Conservation (phyloP, 2,888 invertebrate species). For the Eudasyphora cyanicolor region DNA sequence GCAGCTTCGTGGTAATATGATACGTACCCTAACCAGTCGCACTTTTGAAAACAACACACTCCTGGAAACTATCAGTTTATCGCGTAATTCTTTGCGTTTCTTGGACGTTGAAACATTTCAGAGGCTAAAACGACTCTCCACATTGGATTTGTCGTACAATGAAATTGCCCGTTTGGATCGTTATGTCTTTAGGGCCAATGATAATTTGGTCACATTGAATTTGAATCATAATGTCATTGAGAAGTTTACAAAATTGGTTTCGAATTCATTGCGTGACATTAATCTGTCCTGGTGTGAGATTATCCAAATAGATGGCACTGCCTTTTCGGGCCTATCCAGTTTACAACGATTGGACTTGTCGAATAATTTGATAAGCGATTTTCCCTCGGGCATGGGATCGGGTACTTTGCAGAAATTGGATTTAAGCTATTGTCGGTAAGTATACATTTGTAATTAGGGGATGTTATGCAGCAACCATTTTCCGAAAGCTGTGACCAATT, state of each 20-base stretch:
- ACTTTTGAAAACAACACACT: conserved; percentile 84
- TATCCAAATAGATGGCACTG: conserved; percentile 81
- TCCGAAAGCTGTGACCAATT: no score
- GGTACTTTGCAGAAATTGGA: conserved; percentile 83
- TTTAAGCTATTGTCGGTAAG: conserved; percentile 78
- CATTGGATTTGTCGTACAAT: conserved; percentile 87
- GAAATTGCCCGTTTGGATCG: conserved; percentile 83
- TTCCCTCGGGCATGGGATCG: conserved; percentile 84
- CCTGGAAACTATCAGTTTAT: conserved; percentile 84
- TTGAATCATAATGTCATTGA: conserved; percentile 85
- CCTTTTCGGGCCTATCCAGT: conserved; percentile 83
- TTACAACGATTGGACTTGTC: conserved; percentile 84
- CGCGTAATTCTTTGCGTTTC: conserved; percentile 84
- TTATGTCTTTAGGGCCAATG: conserved; percentile 83
- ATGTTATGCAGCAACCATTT: no score
- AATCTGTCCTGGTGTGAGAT: conserved; percentile 87
- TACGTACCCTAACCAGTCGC: conserved; percentile 81
- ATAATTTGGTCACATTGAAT: conserved; percentile 83
- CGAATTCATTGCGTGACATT: conserved; percentile 82
- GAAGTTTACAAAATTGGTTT: conserved; percentile 82
- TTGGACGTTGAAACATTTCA: conserved; percentile 84
- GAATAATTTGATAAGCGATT: conserved; percentile 83
- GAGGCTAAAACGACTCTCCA: conserved; percentile 82
- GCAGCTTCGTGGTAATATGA: conserved; percentile 84
- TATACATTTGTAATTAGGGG: no score